Evolutionary conservation across 2,113 vertebrate genomes (phyloP).

Genomic region (Tragelaphus strepsiceros): DNA sequence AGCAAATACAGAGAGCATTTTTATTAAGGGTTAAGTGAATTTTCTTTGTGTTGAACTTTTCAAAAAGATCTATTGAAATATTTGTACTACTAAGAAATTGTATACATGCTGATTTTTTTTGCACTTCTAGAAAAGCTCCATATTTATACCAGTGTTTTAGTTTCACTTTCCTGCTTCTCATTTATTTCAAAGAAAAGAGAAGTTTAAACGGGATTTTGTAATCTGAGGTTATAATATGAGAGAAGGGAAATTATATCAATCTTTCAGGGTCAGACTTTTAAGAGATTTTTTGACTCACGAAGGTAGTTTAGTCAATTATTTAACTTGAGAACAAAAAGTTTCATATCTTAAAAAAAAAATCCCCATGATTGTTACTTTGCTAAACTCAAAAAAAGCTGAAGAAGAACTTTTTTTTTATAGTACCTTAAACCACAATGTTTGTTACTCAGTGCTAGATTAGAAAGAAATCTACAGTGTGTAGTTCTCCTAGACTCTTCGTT

Average conservation of each 20-base stretch:
- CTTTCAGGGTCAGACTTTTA: neutral
- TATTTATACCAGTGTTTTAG: slow-evolving; percentile 5
- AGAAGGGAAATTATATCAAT: slow-evolving; percentile 18
- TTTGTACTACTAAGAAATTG: slow-evolving; percentile 25
- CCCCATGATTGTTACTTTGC: neutral
- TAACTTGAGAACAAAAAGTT: slow-evolving; percentile 29
- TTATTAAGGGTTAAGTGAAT: slow-evolving; percentile 47
- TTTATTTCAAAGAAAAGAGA: slow-evolving; percentile 75
- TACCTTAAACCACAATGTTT: neutral
- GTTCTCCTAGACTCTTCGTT: slow-evolving; percentile 12
- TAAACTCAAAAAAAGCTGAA: neutral
- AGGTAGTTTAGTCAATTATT: slow-evolving; percentile 28
- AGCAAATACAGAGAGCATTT: slow-evolving; percentile 19
- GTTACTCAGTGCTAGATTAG: neutral
- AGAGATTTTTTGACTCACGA: neutral
- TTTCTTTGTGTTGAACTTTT: slow-evolving; percentile 45
- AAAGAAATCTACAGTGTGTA: slow-evolving; percentile 22
- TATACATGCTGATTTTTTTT: neutral
- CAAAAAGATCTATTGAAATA: slow-evolving; percentile 16
- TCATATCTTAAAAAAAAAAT: neutral
- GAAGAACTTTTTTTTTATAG: neutral
- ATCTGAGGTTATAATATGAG: slow-evolving; percentile 32
- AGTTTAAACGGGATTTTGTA: slow-evolving; percentile 63
- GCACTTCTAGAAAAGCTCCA: slow-evolving; percentile 13
- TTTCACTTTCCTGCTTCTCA: slow-evolving; percentile 73